Percentiles rank a stretch among this genome's conserved stretches.
Conservation (phyloP, 2,113 vertebrate genomes). For the Ardeotis arabs region DNA sequence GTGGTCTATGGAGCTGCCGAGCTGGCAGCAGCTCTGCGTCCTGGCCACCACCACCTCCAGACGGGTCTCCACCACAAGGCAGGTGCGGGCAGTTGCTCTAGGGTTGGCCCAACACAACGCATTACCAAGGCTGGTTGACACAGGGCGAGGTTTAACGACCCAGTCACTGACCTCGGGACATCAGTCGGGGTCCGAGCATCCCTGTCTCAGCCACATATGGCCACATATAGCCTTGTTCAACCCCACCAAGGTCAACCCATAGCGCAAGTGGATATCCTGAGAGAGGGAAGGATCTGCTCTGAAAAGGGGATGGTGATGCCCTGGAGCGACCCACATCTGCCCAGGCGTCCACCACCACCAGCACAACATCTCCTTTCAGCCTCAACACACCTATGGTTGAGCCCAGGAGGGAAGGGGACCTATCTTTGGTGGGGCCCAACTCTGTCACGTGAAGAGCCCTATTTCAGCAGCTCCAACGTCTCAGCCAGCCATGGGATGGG, state of each 20-base stretch:
- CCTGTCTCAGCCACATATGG: neutral
- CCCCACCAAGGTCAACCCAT: neutral
- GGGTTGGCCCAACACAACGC: accelerated
- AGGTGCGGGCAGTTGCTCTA: neutral
- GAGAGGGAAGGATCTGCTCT: neutral
- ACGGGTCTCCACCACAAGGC: neutral
- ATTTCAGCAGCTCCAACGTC: neutral
- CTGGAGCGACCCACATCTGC: neutral
- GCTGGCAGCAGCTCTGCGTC: neutral
- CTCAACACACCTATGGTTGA: neutral
- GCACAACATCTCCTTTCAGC: neutral
- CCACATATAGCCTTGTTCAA: neutral
- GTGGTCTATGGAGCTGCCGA: accelerated
- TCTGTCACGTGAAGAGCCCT: neutral
- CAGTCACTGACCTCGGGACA: neutral
- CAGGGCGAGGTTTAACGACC: neutral
- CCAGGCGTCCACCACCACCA: neutral
- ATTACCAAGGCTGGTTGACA: neutral
- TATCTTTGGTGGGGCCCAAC: neutral
- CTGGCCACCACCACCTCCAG: neutral
- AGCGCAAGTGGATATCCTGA: neutral
- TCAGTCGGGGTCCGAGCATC: accelerated
- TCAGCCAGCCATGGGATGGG: neutral
- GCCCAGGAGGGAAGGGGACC: neutral
- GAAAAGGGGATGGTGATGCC: neutral